These are phyloP conservation scores for Drosophila yakuba DNA, from an alignment of 1,140 invertebrate genomes.

Conservation along the genomic window DNA sequence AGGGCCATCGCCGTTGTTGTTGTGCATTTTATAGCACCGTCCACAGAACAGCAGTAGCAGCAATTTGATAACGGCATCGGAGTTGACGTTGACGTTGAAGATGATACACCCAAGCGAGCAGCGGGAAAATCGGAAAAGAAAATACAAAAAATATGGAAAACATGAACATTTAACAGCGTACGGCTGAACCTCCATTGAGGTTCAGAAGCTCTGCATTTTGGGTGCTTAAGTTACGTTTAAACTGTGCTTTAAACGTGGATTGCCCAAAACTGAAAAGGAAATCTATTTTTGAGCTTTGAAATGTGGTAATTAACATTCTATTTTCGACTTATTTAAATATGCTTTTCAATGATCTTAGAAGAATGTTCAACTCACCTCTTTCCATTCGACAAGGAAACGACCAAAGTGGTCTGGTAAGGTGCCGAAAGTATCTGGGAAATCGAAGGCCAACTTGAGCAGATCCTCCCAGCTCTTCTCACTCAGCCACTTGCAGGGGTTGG, in stretches of 20 bases:
- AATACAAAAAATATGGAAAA: slow-evolving; percentile 45
- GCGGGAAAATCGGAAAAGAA: slow-evolving; percentile 42
- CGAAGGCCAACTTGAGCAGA: slow-evolving; percentile 88
- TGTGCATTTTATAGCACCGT: slow-evolving; percentile 68
- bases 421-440: slow-evolving; percentile 89
- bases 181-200: slow-evolving; percentile 13
- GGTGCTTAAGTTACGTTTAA: slow-evolving; percentile 12
- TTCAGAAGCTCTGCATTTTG: slow-evolving; percentile 9
- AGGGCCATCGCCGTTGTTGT: slow-evolving; percentile 46
- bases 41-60: slow-evolving; percentile 49
- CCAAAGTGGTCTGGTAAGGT: slow-evolving; percentile 89
- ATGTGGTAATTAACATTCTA: too few species aligned
- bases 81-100: slow-evolving; percentile 73
- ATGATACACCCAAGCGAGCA: slow-evolving; percentile 54
- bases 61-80: slow-evolving; percentile 74
- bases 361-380: slow-evolving; percentile 84
- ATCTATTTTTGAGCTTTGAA: too few species aligned
- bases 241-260: background rate
- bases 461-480: slow-evolving; percentile 92
- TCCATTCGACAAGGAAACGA: slow-evolving; percentile 88
- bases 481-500: slow-evolving; percentile 90
- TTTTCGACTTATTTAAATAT: too few species aligned
- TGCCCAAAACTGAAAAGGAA: background rate
- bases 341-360: background rate
- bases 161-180: slow-evolving; percentile 37